Conservation (phyloP, 2,113 vertebrate species). For the Scomber colias region DNA sequence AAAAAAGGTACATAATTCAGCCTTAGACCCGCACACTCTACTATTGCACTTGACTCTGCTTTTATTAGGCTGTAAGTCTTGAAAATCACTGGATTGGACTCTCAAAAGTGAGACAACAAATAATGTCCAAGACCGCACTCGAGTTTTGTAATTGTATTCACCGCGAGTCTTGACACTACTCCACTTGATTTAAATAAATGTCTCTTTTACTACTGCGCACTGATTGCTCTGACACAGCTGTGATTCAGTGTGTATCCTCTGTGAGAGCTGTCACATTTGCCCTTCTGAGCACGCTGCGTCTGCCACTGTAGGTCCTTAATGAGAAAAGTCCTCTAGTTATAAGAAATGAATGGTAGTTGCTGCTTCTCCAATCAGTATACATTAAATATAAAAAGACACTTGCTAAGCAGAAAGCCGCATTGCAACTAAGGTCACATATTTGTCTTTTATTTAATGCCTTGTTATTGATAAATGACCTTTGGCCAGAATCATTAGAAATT, state of each 20-base stretch:
- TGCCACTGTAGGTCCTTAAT: neutral
- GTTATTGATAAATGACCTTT: constrained; percentile 54
- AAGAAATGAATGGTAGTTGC: neutral
- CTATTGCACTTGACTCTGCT: no score
- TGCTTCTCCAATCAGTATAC: neutral
- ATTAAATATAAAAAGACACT: neutral
- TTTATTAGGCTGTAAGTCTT: no score
- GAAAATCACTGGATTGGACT: neutral
- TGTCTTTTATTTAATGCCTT: constrained; percentile 3
- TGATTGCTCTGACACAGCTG: neutral
- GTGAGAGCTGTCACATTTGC: neutral
- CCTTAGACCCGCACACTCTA: no score
- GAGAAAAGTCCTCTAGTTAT: neutral
- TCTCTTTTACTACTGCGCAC: neutral
- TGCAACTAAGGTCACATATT: neutral
- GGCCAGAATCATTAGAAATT: constrained; percentile 24
- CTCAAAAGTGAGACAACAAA: constrained; percentile 3
- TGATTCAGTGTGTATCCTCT: neutral
- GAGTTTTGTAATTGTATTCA: neutral
- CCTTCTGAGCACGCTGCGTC: neutral
- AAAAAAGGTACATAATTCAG: no score
- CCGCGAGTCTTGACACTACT: neutral
- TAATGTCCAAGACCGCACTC: neutral
- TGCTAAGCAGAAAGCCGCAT: neutral
- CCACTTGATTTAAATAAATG: constrained; percentile 3